Percentiles rank a stretch among this genome's conserved stretches.
Evolutionary conservation across 2,113 vertebrate genomes (phyloP).

Genomic region (Phalacrocorax carbo): DNA sequence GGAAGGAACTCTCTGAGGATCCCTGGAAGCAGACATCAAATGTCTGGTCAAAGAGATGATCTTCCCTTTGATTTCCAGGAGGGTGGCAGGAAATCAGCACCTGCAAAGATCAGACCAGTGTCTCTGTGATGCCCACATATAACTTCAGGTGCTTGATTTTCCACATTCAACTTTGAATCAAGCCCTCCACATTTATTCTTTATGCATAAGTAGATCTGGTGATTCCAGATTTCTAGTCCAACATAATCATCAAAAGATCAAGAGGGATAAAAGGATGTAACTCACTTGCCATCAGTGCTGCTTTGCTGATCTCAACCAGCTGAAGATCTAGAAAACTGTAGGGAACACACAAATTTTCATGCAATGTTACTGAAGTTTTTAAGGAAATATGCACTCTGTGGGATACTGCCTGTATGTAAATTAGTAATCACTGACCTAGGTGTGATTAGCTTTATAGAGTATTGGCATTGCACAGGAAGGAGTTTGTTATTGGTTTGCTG

Average conservation of each 20-base stretch:
- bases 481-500: neutral
- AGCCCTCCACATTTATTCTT: neutral
- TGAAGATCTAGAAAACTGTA: neutral
- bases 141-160: neutral
- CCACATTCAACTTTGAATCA: neutral
- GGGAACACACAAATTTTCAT: neutral
- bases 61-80: neutral
- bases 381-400: neutral
- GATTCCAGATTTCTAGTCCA: neutral
- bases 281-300: neutral
- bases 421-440: neutral
- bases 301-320: neutral
- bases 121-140: neutral
- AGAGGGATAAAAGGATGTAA: neutral
- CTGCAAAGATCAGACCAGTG: neutral
- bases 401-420: neutral
- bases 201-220: neutral
- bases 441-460: neutral
- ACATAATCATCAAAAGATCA: neutral
- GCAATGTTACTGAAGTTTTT: neutral
- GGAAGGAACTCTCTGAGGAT: neutral
- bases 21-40: neutral
- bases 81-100: neutral
- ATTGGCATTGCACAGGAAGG: neutral
- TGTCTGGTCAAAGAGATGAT: neutral